Conservation (phyloP, 1,140 invertebrate species). For the Apis cerana region DNA sequence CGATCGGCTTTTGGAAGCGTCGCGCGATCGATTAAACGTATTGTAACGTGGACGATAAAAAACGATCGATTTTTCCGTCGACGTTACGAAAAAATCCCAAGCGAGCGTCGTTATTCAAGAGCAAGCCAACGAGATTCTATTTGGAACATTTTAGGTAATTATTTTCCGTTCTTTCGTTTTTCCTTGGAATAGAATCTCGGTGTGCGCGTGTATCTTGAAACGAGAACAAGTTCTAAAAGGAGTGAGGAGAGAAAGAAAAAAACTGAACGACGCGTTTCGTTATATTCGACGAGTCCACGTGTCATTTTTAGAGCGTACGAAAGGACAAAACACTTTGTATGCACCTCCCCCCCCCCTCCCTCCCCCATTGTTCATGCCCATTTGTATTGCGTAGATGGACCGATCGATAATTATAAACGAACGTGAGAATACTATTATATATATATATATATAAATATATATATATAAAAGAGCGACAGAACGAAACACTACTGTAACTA, state of each 20-base stretch:
- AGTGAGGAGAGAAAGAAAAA: not conserved
- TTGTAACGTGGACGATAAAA: not conserved
- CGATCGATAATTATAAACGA: constrained; percentile 72
- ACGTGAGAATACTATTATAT: constrained; percentile 71
- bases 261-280: constrained; percentile 52
- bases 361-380: constrained; percentile 73
- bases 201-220: constrained; percentile 29
- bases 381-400: constrained; percentile 75
- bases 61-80: constrained; percentile 36
- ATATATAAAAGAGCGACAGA: constrained; percentile 69
- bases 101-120: not conserved
- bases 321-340: constrained; percentile 68
- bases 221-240: constrained; percentile 25
- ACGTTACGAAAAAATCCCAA: constrained; percentile 23
- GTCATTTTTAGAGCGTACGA: constrained; percentile 56
- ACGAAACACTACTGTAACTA: constrained; percentile 77
- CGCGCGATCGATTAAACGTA: constrained; percentile 14
- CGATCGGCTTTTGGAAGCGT: constrained; percentile 14
- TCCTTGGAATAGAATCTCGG: constrained; percentile 56
- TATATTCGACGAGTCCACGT: constrained; percentile 30
- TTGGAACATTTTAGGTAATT: constrained; percentile 1
- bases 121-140: constrained; percentile 50
- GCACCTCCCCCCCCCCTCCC: constrained; percentile 65
- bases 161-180: constrained; percentile 2
- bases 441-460: constrained; percentile 43